phyloP scores from a whole-genome alignment of 2,113 vertebrate species.

The Cnemophilus loriae region DNA sequence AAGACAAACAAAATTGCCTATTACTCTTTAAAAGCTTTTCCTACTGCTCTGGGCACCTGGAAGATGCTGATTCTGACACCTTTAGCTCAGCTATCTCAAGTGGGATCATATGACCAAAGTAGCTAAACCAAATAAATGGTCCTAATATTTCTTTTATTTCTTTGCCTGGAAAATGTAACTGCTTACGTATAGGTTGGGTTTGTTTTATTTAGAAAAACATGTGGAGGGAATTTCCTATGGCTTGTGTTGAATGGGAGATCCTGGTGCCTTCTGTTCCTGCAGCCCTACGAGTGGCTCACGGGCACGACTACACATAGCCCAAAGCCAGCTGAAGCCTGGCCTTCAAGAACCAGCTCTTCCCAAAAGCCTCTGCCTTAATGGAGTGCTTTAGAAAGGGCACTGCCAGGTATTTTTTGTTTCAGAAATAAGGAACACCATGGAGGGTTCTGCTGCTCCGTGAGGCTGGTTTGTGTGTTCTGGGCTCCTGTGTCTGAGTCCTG shows the following conservation, averaged over 20 bases:
- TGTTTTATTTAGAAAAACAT: not conserved
- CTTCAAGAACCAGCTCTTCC: not conserved
- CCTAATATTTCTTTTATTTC: not conserved
- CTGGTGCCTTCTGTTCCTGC: not conserved
- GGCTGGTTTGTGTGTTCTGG: not conserved
- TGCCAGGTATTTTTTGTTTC: not conserved
- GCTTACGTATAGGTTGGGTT: not conserved
- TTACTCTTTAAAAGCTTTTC: not conserved
- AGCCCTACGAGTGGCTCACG: not conserved
- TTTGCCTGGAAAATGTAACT: not conserved
- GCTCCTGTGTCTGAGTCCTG: not conserved
- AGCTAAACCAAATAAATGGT: not conserved
- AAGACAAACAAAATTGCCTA: not conserved
- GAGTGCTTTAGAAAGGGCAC: not conserved
- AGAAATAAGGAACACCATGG: not conserved
- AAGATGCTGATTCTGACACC: not conserved
- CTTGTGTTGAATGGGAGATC: not conserved
- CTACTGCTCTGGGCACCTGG: not conserved
- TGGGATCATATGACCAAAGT: not conserved
- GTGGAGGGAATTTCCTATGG: not conserved
- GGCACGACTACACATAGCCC: accelerated
- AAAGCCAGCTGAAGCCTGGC: not conserved
- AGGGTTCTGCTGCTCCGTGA: not conserved
- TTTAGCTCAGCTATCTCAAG: not conserved
- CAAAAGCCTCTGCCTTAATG: not conserved